phyloP scores from a whole-genome alignment of 2,888 invertebrate genomes.

The Hyppa rectilinea region DNA sequence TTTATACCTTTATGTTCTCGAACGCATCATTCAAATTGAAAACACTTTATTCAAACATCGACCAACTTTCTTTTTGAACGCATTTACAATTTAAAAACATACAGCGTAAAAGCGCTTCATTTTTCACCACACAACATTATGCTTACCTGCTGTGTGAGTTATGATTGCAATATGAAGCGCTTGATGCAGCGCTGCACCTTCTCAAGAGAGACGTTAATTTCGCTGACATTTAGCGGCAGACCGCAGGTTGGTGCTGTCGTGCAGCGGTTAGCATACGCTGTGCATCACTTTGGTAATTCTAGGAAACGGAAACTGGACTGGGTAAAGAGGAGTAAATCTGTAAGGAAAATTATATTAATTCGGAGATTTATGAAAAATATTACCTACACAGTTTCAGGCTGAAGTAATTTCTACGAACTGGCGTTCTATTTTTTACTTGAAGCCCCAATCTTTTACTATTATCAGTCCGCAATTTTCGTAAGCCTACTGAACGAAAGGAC shows the following conservation, averaged over 20 bases:
- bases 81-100: conserved; percentile 25
- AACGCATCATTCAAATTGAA: conserved; percentile 53
- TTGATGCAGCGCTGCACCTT: conserved; percentile 56
- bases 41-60: conserved; percentile 42
- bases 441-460: neutral
- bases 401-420: neutral
- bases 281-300: conserved; percentile 52
- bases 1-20: conserved; percentile 19
- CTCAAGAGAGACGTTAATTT: conserved; percentile 68
- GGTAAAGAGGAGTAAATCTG: conserved; percentile 4
- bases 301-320: conserved; percentile 30
- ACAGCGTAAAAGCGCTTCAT: conserved; percentile 36
- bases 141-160: conserved; percentile 28
- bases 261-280: conserved; percentile 57
- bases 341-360: conserved; percentile 24
- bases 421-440: neutral
- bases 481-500: neutral
- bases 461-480: neutral
- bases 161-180: conserved; percentile 49
- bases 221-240: conserved; percentile 67
- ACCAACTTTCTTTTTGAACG: conserved; percentile 52
- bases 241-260: conserved; percentile 63
- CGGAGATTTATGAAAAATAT: neutral
- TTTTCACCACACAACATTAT: conserved; percentile 20
- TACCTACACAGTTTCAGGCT: neutral